phyloP scores from a whole-genome alignment of 2,888 invertebrate species.

The Mesorhabditis spiculigera region DNA sequence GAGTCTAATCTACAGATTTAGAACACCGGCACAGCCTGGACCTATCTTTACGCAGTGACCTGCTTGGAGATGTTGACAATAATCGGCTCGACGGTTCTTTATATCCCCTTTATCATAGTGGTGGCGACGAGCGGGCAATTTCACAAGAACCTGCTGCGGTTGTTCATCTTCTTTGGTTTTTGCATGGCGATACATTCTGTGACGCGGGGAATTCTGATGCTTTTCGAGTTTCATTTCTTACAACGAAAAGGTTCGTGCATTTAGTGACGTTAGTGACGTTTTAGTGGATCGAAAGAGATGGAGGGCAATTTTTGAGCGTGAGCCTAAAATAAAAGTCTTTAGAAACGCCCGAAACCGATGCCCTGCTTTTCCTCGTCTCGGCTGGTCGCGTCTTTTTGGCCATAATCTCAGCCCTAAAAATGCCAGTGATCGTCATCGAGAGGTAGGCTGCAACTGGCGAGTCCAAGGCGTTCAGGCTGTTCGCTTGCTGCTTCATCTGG shows the following conservation, averaged over 20 bases:
- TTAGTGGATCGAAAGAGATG: too few relatives aligned
- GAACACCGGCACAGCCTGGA: not conserved
- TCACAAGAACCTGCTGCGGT: not conserved
- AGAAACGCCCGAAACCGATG: not conserved
- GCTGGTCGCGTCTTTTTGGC: not conserved
- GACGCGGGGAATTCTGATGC: not conserved
- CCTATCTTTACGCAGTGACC: not conserved
- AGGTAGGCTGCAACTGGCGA: not conserved
- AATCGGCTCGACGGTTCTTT: not conserved
- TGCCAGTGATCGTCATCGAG: slow-evolving; percentile 4
- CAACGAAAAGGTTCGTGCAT: not conserved
- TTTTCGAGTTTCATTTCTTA: not conserved
- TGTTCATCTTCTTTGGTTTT: slow-evolving; percentile 1
- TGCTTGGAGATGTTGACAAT: not conserved
- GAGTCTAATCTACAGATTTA: not conserved
- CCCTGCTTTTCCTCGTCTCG: not conserved
- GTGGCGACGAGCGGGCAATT: not conserved
- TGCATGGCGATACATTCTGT: not conserved
- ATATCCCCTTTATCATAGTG: not conserved
- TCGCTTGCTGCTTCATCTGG: not conserved
- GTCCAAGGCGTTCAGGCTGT: not conserved
- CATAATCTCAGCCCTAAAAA: not conserved
- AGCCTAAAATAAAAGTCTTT: not conserved
- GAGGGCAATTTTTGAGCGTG: too few relatives aligned
- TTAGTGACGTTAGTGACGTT: not conserved